phyloP scores from a whole-genome alignment of 2,888 invertebrate species.

The Caradrina kadenii region DNA sequence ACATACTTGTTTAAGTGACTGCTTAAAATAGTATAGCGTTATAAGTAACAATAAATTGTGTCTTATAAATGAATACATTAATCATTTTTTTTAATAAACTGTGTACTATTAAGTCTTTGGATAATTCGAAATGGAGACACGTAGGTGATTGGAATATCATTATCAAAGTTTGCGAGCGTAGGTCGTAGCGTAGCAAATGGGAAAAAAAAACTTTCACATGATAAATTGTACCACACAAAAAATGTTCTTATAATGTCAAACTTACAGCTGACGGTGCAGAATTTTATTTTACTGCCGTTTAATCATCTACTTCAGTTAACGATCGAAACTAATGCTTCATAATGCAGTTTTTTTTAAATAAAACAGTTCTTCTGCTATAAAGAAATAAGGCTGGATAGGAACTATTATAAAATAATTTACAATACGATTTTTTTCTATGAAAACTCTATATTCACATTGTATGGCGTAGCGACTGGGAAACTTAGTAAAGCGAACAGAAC shows the following conservation, averaged over 20 bases:
- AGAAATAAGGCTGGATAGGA: background rate
- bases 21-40: constrained; percentile 1
- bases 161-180: constrained; percentile 6
- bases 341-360: background rate
- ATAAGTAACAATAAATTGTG: constrained; percentile 22
- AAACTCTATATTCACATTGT: background rate
- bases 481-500: constrained; percentile 1
- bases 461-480: constrained; percentile 59
- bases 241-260: constrained; percentile 30
- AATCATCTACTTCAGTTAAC: constrained; percentile 14
- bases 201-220: constrained; percentile 38
- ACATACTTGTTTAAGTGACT: constrained; percentile 5
- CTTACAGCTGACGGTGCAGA: constrained; percentile 13
- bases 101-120: constrained; percentile 14
- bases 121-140: constrained; percentile 40
- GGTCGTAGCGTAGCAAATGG: constrained; percentile 38
- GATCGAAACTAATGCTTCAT: constrained; percentile 3
- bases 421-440: background rate
- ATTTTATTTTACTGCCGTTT: constrained; percentile 27
- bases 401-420: background rate
- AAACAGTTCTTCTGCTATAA: background rate
- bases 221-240: constrained; percentile 23
- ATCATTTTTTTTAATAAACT: constrained; percentile 15
- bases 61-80: constrained; percentile 18
- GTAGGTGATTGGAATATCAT: constrained; percentile 30